Conservation (phyloP, 1,140 invertebrate species). For the Drosophila fuyamai region DNA sequence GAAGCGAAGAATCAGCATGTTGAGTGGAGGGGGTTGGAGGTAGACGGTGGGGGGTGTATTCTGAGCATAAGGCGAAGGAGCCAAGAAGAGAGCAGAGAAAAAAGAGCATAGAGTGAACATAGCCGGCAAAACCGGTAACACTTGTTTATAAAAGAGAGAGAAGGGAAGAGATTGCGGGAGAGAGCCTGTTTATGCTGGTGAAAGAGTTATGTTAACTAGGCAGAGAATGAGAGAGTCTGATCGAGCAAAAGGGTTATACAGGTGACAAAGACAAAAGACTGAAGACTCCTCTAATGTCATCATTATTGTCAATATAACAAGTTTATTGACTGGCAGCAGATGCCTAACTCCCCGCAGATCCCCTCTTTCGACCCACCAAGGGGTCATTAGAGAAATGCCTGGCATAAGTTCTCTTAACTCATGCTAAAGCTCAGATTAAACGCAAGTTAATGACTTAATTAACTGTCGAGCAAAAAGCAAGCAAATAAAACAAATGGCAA, state of each 20-base stretch:
- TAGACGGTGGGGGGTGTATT: background rate
- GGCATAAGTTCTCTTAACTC: constrained; percentile 51
- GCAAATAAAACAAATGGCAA: constrained; percentile 23
- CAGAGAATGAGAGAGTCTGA: constrained; percentile 30
- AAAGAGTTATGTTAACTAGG: constrained; percentile 52
- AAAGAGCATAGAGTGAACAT: constrained; percentile 57
- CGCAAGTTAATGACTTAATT: constrained; percentile 81
- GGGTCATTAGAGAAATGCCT: constrained; percentile 74
- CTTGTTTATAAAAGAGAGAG: constrained; percentile 64
- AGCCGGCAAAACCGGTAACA: constrained; percentile 80
- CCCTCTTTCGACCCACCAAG: background rate
- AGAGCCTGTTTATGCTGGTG: constrained; percentile 18
- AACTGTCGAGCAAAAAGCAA: constrained; percentile 53
- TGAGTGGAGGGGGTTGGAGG: background rate
- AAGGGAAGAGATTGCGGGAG: constrained; percentile 2
- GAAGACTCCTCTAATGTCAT: constrained; percentile 74
- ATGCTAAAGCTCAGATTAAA: constrained; percentile 68
- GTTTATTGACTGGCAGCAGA: constrained; percentile 67
- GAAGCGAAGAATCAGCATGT: constrained; percentile 20
- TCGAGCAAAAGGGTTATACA: constrained; percentile 47
- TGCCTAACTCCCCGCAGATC: background rate
- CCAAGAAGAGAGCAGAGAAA: constrained; percentile 52
- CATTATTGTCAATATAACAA: constrained; percentile 83
- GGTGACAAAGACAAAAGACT: constrained; percentile 70
- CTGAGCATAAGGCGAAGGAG: constrained; percentile 37